Conservation (phyloP, 1,140 invertebrate species). For the Drosophila sechellia region DNA sequence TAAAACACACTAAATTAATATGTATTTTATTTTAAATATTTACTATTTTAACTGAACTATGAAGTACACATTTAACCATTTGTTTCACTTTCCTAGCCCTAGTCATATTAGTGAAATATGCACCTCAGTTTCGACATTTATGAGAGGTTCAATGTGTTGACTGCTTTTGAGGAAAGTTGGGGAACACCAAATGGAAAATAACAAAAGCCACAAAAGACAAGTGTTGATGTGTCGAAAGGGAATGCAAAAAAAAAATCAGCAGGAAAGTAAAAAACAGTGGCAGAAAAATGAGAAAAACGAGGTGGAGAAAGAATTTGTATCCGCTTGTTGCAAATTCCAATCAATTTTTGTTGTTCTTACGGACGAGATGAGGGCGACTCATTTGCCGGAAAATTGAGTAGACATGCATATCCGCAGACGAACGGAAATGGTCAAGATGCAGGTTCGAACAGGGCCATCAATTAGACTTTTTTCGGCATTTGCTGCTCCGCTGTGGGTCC, state of each 20-base stretch:
- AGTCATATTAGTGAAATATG: neutral
- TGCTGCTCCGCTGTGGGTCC: slow-evolving; percentile 34
- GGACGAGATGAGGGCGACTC: slow-evolving; percentile 51
- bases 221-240: slow-evolving; percentile 54
- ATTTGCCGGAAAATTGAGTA: slow-evolving; percentile 82
- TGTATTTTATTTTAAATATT: too few relatives aligned
- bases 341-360: slow-evolving; percentile 68
- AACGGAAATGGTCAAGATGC: slow-evolving; percentile 80
- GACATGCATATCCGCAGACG: slow-evolving; percentile 71
- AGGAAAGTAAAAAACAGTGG: slow-evolving; percentile 12
- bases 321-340: slow-evolving; percentile 77
- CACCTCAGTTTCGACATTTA: slow-evolving; percentile 45
- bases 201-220: slow-evolving; percentile 65
- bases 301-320: slow-evolving; percentile 48
- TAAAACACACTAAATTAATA: too few relatives aligned
- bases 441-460: slow-evolving; percentile 53
- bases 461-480: slow-evolving; percentile 51
- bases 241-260: slow-evolving; percentile 4
- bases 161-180: neutral
- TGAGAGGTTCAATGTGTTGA: slow-evolving; percentile 21
- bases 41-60: neutral
- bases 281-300: slow-evolving; percentile 22
- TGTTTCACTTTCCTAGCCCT: too few relatives aligned
- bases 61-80: too few relatives aligned
- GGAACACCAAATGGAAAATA: slow-evolving; percentile 18